These are phyloP conservation scores for Sterna hirundo DNA, from an alignment of 2,113 vertebrate genomes.

Conservation along the genomic window DNA sequence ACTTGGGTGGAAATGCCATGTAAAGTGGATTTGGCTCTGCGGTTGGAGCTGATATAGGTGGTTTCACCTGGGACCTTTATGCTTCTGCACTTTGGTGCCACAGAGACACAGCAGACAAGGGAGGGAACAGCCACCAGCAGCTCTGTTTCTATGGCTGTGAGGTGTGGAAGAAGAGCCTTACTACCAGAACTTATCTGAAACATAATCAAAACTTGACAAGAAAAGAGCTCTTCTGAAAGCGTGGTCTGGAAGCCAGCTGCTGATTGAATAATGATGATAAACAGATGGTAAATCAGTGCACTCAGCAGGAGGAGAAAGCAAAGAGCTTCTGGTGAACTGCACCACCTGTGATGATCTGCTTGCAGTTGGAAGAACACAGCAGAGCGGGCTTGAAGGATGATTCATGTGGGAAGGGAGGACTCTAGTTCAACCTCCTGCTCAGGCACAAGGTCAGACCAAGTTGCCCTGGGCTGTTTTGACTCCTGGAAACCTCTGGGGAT, in stretches of 20 bases:
- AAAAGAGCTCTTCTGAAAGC: neutral
- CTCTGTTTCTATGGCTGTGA: neutral
- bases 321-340: neutral
- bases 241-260: neutral
- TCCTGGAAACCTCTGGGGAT: neutral
- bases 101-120: neutral
- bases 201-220: neutral
- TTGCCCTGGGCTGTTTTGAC: neutral
- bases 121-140: accelerated
- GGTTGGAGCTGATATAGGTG: neutral
- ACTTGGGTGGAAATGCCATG: neutral
- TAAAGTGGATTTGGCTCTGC: neutral
- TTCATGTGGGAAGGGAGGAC: neutral
- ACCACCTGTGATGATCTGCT: neutral
- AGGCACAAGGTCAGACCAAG: neutral
- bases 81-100: neutral
- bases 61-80: neutral
- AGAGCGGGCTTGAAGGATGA: neutral
- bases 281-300: neutral
- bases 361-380: neutral
- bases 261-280: neutral
- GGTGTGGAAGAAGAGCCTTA: neutral
- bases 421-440: neutral
- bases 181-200: neutral
- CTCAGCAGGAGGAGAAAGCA: neutral